phyloP scores from a whole-genome alignment of 2,888 invertebrate genomes.

The Lepidochrysops patricia region DNA sequence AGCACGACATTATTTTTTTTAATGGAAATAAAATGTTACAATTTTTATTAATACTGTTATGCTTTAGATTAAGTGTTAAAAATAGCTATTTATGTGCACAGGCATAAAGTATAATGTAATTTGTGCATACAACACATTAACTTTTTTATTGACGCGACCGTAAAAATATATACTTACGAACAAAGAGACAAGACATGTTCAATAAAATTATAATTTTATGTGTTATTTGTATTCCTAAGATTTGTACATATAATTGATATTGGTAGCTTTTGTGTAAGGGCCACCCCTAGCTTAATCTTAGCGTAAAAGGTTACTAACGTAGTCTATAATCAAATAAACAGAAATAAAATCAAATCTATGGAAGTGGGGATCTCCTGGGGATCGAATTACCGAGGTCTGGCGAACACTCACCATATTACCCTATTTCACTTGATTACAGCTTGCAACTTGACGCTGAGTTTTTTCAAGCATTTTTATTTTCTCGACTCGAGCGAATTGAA shows the following conservation, averaged over 20 bases:
- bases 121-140: too few species aligned
- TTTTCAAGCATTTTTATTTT: slow-evolving; percentile 10
- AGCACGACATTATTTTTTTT: background rate
- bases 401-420: slow-evolving; percentile 38
- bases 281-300: background rate
- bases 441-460: slow-evolving; percentile 18
- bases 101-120: too few species aligned
- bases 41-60: too few species aligned
- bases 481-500: slow-evolving; percentile 5
- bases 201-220: too few species aligned
- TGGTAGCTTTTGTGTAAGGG: background rate
- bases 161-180: too few species aligned
- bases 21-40: background rate
- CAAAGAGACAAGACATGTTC: too few species aligned
- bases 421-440: slow-evolving; percentile 30
- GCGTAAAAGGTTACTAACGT: background rate
- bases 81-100: too few species aligned
- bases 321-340: slow-evolving; percentile 16
- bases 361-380: slow-evolving; percentile 29
- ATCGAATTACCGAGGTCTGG: slow-evolving; percentile 33
- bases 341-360: slow-evolving; percentile 31
- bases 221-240: too few species aligned
- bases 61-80: too few species aligned
- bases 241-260: background rate
- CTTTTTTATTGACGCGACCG: too few species aligned